These are phyloP conservation scores for Drosophila paracracens DNA, from an alignment of 2,888 invertebrate species.

Conservation along the genomic window DNA sequence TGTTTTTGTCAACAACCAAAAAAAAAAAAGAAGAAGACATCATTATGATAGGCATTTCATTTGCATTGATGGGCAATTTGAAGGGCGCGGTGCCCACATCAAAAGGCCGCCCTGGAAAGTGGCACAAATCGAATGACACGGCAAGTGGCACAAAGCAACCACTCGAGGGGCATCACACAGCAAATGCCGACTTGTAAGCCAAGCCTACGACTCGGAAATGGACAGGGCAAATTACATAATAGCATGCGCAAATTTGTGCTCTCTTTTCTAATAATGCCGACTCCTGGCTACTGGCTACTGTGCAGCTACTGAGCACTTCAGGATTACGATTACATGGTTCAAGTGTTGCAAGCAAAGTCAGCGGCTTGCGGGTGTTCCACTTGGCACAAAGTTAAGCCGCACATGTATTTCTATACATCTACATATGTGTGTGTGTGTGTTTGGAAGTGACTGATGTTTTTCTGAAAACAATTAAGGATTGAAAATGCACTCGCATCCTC, in stretches of 20 bases:
- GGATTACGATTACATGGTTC: conserved; percentile 67
- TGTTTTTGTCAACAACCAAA: conserved; percentile 7
- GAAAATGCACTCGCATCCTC: conserved; percentile 53
- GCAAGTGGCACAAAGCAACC: conserved; percentile 61
- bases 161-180: conserved; percentile 29
- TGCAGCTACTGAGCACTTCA: conserved; percentile 46
- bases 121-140: conserved; percentile 72
- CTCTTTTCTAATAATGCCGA: conserved; percentile 17
- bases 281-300: conserved; percentile 53
- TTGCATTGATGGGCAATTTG: conserved; percentile 67
- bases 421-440: conserved; percentile 31
- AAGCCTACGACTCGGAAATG: conserved; percentile 10
- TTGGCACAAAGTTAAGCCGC: conserved; percentile 62
- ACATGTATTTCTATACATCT: conserved; percentile 17
- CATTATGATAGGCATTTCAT: conserved; percentile 43
- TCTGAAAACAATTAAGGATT: conserved; percentile 67
- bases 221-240: conserved; percentile 80
- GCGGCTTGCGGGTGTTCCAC: conserved; percentile 75
- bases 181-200: conserved; percentile 30
- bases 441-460: conserved; percentile 17
- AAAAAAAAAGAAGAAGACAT: conserved; percentile 29
- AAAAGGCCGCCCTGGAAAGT: conserved; percentile 65
- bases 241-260: conserved; percentile 63
- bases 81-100: conserved; percentile 49
- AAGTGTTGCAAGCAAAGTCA: conserved; percentile 63